These are phyloP conservation scores for Sebastes hubbsi DNA, from an alignment of 2,797 vertebrate genomes.

Conservation along the genomic window DNA sequence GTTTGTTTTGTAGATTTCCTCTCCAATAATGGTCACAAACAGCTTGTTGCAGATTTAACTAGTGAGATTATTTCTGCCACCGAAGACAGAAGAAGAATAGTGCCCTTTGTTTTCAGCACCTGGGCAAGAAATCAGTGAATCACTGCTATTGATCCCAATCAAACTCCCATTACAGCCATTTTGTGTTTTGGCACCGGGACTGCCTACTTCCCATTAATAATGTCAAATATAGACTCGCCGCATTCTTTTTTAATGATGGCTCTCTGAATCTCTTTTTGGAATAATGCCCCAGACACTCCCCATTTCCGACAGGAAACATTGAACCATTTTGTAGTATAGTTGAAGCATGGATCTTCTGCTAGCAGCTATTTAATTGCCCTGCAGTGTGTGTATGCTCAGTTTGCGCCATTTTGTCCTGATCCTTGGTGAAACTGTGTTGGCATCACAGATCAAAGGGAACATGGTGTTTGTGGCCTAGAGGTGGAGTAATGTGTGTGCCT, in stretches of 20 bases:
- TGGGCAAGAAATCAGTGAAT: constrained; percentile 3
- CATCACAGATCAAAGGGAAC: constrained; percentile 55
- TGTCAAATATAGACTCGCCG: constrained; percentile 3
- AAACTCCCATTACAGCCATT: constrained; percentile 13
- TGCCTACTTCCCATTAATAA: constrained; percentile 11
- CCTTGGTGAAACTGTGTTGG: constrained; percentile 34
- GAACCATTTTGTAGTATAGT: background rate
- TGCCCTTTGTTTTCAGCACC: constrained; percentile 14
- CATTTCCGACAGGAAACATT: background rate
- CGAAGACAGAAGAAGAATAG: background rate
- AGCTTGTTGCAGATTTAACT: background rate
- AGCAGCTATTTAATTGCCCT: background rate
- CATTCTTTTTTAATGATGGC: background rate
- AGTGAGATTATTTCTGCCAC: constrained; percentile 1
- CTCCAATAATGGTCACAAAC: background rate
- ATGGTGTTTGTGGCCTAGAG: constrained; percentile 16
- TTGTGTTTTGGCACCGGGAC: constrained; percentile 4
- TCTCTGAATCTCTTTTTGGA: background rate
- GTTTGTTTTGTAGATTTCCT: background rate
- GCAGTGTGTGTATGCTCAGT: constrained; percentile 3
- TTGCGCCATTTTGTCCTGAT: constrained; percentile 26
- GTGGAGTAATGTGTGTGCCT: constrained; percentile 14
- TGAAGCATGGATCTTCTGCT: background rate
- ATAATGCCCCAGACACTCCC: background rate
- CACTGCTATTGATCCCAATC: constrained; percentile 21